Percentiles rank a stretch among this genome's conserved stretches.
phyloP scores from a whole-genome alignment of 2,113 vertebrate species.

The Epinephelus fuscoguttatus region DNA sequence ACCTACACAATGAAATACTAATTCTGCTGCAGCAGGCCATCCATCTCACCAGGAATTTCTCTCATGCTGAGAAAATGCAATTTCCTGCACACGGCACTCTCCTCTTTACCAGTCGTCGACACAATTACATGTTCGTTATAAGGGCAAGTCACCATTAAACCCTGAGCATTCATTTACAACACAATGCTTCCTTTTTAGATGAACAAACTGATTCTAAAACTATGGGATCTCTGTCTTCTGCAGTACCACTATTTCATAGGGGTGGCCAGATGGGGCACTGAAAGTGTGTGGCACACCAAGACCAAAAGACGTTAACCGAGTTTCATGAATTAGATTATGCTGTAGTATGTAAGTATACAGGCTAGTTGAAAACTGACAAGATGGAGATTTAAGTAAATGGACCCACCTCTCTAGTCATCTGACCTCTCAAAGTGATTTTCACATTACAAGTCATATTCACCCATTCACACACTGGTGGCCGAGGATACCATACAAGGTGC shows the following conservation, averaged over 20 bases:
- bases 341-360: too few relatives aligned
- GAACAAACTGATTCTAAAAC: neutral
- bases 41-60: constrained; percentile 44
- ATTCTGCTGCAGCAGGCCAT: constrained; percentile 57
- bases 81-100: constrained; percentile 53
- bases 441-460: too few relatives aligned
- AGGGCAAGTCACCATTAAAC: neutral
- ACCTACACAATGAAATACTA: constrained; percentile 31
- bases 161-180: constrained; percentile 5
- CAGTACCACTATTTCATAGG: neutral
- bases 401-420: too few relatives aligned
- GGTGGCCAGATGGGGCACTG: too few relatives aligned
- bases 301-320: too few relatives aligned
- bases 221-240: neutral
- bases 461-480: too few relatives aligned
- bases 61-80: constrained; percentile 62
- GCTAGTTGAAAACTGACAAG: too few relatives aligned
- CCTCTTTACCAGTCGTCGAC: constrained; percentile 45
- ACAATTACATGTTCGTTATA: constrained; percentile 52
- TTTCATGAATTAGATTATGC: too few relatives aligned
- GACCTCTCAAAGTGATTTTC: too few relatives aligned
- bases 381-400: too few relatives aligned
- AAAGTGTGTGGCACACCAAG: too few relatives aligned
- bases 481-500: too few relatives aligned
- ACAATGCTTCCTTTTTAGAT: neutral